These are phyloP conservation scores for Crocodylus rhombifer DNA, from an alignment of 2,797 vertebrate species.

Conservation along the genomic window DNA sequence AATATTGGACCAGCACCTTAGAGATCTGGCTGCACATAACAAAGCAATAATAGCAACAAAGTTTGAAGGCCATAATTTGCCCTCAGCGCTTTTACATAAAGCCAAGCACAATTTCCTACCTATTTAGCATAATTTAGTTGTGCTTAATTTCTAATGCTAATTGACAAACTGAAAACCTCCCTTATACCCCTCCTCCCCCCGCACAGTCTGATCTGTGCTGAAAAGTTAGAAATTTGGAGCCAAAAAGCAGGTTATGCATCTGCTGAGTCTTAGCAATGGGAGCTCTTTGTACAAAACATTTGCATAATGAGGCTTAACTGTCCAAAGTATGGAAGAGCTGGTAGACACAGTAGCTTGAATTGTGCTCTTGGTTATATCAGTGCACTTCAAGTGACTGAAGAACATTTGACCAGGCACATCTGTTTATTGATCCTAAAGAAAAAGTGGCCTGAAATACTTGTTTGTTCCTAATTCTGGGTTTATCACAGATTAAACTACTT, in stretches of 20 bases:
- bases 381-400: neutral
- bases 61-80: neutral
- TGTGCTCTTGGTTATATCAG: neutral
- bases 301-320: neutral
- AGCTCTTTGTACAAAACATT: neutral
- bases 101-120: neutral
- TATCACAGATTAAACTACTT: neutral
- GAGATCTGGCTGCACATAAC: neutral
- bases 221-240: neutral
- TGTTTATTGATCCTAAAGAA: fast-evolving
- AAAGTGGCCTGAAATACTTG: fast-evolving
- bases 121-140: neutral
- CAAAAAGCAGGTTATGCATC: neutral
- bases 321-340: neutral
- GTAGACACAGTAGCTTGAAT: fast-evolving
- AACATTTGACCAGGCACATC: fast-evolving
- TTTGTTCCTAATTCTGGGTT: neutral
- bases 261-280: neutral
- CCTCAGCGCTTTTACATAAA: neutral
- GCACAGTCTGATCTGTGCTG: fast-evolving
- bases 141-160: neutral
- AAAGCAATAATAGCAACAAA: neutral
- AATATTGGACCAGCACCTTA: neutral
- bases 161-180: neutral
- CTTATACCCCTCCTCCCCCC: neutral